Evolutionary conservation across 2,797 vertebrate species (phyloP), one percentile per base, ranked within the genome.

Genomic region (Zenarchopterus dispar): DNA sequence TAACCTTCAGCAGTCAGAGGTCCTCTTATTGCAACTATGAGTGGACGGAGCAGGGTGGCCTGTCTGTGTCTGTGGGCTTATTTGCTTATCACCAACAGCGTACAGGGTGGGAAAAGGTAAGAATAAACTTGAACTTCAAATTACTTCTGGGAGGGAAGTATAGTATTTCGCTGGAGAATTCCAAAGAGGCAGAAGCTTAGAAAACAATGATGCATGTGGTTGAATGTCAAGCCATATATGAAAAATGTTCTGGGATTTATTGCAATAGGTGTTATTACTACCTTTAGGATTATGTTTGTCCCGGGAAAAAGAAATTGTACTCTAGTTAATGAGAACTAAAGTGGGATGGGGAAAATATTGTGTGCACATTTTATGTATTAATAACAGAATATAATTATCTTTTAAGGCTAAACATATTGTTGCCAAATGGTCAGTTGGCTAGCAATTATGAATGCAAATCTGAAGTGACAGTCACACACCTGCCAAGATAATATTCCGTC

Each of bases 51-150:
- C 78, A 84, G 84, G 80, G 87, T 89, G 75, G 87, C 93, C 86
- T 92, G 88, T 81, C 93, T 95, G 73, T 94, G 69, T 89, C 90
- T 97, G 75, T 96, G 95, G 95, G 94, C 94, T 93, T 96, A 93
- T 92, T 89, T 94, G 88, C 90, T 97, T 64, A 82, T 93, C 47
- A 84, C 94, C 76, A 92, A 91, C 81, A 85, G 90, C 44, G 74
- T 87, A 39, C 36, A 96, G 62, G 89, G 91, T 82, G 96, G 93
- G 72, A 96, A 95, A 96, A 99, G 97, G 97, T 99, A 95, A 89
- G 84, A 55, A 53, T 2, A 39, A 63, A 47, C 56, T 60, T 70
- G 19, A 49, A 24, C 24, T 70, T 22, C 3, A 28, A 64, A 56
- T 24, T 23, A 26, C 31, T 18, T 24, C 3, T 47, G 9, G 2